Conservation (phyloP, 2,113 vertebrate species). For the Passerina amoena region DNA sequence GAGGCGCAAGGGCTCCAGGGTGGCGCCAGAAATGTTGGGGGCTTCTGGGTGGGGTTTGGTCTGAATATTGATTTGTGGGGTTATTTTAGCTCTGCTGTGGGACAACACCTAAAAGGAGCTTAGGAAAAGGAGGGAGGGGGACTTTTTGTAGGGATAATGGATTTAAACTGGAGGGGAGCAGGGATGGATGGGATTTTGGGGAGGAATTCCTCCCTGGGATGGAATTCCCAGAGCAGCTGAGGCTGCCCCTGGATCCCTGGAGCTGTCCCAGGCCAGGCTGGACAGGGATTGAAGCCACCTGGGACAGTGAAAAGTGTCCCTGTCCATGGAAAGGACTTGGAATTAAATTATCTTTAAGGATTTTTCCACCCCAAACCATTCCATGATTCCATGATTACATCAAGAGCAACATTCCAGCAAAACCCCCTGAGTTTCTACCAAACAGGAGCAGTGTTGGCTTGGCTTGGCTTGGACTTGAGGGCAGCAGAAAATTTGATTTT, state of each 20-base stretch:
- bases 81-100: no score
- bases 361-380: background rate
- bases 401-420: background rate
- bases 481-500: background rate
- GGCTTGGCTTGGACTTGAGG: background rate
- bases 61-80: background rate
- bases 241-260: background rate
- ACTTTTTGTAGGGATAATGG: background rate
- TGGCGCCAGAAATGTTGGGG: background rate
- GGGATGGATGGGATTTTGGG: rapidly evolving
- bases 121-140: rapidly evolving
- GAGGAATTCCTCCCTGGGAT: background rate
- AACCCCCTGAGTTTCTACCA: background rate
- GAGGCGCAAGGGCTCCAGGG: background rate
- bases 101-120: rapidly evolving
- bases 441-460: background rate
- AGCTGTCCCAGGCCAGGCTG: background rate
- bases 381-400: background rate
- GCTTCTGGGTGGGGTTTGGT: background rate
- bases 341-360: background rate
- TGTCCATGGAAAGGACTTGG: background rate
- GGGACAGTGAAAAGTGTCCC: rapidly evolving
- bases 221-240: background rate
- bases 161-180: background rate
- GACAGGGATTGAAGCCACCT: background rate